Base-by-base conservation (phyloP, 37 sponge, comb jelly and placozoan genomes). In the Crambe crambe region DNA sequence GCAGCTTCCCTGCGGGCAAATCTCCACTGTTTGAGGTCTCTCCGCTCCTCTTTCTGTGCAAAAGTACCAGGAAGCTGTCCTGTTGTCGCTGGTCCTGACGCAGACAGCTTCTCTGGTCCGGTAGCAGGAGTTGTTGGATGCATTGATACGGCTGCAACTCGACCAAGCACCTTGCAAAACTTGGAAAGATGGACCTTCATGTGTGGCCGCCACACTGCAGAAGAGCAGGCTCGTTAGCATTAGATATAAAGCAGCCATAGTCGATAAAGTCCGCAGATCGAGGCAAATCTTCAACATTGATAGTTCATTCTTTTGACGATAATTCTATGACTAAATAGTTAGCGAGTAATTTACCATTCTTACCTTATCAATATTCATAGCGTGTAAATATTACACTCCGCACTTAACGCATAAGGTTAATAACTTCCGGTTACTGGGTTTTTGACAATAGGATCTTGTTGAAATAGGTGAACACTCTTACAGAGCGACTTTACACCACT, bases 51-150 rank as follows among this genome's bases (percentile, higher is more conserved):
- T 43, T 2, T 72, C 82, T 2, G 44, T 63, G 74, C 82, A 82
- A 74, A 73, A 73, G 64, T 72, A 60, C 82, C 82, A 82, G 0
- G 82, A 74, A 31, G 82, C 82, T 0, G 82, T 72, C 26, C 3
- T 27, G 37, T 72, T 63, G 54, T 73, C 74, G 2, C 36, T 73
- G 3, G 64, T 18, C 3, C 73, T 40, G 43, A 64, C 62, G 37
- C 82, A 82, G 10, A 26, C 34, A 22, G 44, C 82, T 3, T 72
- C 56, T 62, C 82, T 72, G 0, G 43, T 64, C 35, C 64, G 32
- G 44, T 82, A 82, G 64, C 82, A 82, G 27, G 54, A 43, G 4
- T 26, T 34, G 23, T 8, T 3, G 23, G 68, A 64, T 6, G 38
- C 32, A 44, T 82, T 82, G 65, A 82, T 42, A 20, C 37, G 74